Evolutionary conservation across 2,888 invertebrate species (phyloP).

Genomic region (Pteria penguin): DNA sequence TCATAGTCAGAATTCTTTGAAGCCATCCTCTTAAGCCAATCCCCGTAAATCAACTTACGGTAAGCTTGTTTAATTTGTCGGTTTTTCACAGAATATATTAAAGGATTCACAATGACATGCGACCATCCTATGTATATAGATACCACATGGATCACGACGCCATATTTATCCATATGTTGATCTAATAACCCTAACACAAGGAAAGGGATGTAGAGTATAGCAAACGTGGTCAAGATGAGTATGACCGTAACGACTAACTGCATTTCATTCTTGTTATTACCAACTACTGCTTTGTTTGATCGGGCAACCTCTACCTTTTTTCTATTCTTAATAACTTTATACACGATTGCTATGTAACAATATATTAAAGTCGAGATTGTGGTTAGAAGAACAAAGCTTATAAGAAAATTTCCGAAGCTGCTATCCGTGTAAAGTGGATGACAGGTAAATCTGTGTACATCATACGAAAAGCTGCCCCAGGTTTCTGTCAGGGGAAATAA

Average conservation of each 20-base stretch:
- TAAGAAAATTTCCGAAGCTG: slow-evolving; percentile 26
- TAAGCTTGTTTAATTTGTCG: slow-evolving; percentile 32
- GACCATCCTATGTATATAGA: slow-evolving; percentile 35
- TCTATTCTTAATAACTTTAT: slow-evolving; percentile 20
- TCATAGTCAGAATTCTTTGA: no score
- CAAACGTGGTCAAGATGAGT: slow-evolving; percentile 24
- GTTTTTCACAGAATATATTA: slow-evolving; percentile 33
- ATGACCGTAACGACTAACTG: slow-evolving; percentile 33
- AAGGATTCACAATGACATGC: slow-evolving; percentile 29
- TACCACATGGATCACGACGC: slow-evolving; percentile 10
- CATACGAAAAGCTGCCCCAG: slow-evolving; percentile 57
- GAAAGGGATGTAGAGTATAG: slow-evolving; percentile 32
- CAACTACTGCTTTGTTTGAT: background rate
- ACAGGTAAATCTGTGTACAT: slow-evolving; percentile 54
- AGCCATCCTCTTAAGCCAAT: no score
- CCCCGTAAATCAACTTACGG: no score
- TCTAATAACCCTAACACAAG: slow-evolving; percentile 21
- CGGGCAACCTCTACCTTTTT: slow-evolving; percentile 4
- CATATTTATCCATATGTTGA: background rate
- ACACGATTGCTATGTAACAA: slow-evolving; percentile 32
- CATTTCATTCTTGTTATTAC: slow-evolving; percentile 1
- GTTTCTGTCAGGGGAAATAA: slow-evolving; percentile 51
- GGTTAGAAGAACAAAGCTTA: slow-evolving; percentile 10
- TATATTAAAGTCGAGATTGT: slow-evolving; percentile 25
- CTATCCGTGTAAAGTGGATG: slow-evolving; percentile 45